Evolutionary conservation across 2,113 vertebrate species (phyloP), one percentile per base, ranked within the genome.

Genomic region (Neolamprologus hecqui): DNA sequence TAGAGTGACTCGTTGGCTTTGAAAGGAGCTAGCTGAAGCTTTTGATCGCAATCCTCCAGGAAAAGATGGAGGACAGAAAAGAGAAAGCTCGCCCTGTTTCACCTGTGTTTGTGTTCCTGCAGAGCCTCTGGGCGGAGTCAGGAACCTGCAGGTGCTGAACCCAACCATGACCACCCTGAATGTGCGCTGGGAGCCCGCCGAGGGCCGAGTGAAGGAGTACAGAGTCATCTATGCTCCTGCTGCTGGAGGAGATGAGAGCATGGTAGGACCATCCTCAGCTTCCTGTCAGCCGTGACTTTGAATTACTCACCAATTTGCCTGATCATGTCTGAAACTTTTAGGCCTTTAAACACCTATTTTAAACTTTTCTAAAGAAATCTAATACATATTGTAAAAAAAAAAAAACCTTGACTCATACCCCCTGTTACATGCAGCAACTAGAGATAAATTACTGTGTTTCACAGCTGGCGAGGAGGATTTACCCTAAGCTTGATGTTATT

Each of bases 121-220:
- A 99, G 98, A 98, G 88, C 97, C 98, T 86, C 95, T 99, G 68
- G 98, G 97, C 4, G 98, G 97, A 1, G 98, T 99, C 82, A 97
- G 86, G 95, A 99, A 98, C 90, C 96, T 99, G 28, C 95, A 98
- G 87, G 98, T 99, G 17, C 90, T 98, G 75, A 98, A 99, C 89
- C 98, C 98, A 8, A 98, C 98, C 80, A 98, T 98, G 91, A 98
- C 97, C 86, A 97, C 97, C 3, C 88, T 99, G 89, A 99, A 97
- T 15, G 95, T 99, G 23, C 97, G 98, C 86, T 99, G 99, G 98
- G 98, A 99, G 91, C 97, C 97, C 0, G 98, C 98, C 0, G 98
- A 99, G 90, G 98, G 98, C 79, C 97, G 93, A 81, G 98, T 98
- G 26, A 98, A 97, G 5, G 98, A 98, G 80, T 99, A 99, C 95